Percentiles rank a stretch among this genome's conserved stretches.
phyloP scores from a whole-genome alignment of 1,140 invertebrate species.

The Linepithema humile region DNA sequence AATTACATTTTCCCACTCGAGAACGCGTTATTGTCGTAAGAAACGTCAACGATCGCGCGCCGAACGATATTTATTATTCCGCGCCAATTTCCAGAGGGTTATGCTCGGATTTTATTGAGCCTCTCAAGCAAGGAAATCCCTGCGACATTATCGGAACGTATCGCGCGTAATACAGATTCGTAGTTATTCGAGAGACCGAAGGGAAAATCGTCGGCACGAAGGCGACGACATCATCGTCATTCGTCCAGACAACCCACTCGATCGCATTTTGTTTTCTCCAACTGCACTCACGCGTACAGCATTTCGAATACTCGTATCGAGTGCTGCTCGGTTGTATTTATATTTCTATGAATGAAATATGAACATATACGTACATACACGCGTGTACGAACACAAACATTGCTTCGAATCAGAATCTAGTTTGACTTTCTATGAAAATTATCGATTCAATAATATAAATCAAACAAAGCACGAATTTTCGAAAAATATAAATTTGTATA shows the following conservation, averaged over 20 bases:
- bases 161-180: neutral
- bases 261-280: conserved; percentile 35
- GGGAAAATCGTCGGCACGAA: neutral
- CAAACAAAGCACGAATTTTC: neutral
- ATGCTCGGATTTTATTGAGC: conserved; percentile 9
- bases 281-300: conserved; percentile 15
- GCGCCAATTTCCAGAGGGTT: conserved; percentile 40
- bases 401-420: too few species aligned
- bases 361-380: neutral
- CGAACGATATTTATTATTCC: conserved; percentile 46
- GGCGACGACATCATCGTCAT: conserved; percentile 43
- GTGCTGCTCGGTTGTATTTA: conserved; percentile 23
- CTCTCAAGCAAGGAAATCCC: neutral
- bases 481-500: neutral
- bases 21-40: conserved; percentile 46
- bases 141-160: conserved; percentile 26
- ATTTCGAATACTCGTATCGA: neutral
- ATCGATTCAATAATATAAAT: neutral
- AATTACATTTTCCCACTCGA: conserved; percentile 61
- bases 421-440: neutral
- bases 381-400: too few species aligned
- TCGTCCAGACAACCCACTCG: conserved; percentile 25
- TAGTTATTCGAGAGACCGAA: neutral
- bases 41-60: conserved; percentile 9
- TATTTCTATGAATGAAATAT: conserved; percentile 14